These are phyloP conservation scores for Myotis yumanensis DNA, from an alignment of 2,113 vertebrate species.

Conservation along the genomic window DNA sequence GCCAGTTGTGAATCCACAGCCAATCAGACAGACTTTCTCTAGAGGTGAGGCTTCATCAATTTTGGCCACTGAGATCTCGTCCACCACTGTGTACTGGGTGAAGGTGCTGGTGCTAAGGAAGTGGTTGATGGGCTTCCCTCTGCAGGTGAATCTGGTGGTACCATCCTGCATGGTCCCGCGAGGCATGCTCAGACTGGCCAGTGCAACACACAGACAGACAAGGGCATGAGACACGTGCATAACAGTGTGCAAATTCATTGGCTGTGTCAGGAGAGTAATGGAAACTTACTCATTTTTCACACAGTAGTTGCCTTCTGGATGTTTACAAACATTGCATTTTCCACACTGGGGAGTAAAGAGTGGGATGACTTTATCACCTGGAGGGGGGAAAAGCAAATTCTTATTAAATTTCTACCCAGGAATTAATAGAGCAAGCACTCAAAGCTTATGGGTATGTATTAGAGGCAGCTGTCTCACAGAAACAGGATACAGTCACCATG, in stretches of 20 bases:
- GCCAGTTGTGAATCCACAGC: conserved; percentile 89
- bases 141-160: conserved; percentile 85
- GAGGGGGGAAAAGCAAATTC: neutral
- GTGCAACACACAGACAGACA: conserved; percentile 31
- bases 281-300: conserved; percentile 80
- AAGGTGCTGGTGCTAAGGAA: conserved; percentile 88
- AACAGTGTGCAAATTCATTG: neutral
- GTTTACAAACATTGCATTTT: conserved; percentile 82
- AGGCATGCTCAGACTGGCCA: neutral
- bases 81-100: conserved; percentile 88
- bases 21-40: conserved; percentile 89
- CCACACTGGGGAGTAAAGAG: conserved; percentile 86
- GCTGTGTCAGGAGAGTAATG: neutral
- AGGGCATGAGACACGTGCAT: neutral
- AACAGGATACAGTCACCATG: neutral
- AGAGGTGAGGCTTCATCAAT: conserved; percentile 85
- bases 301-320: conserved; percentile 84
- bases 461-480: neutral
- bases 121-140: conserved; percentile 84
- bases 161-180: conserved; percentile 62
- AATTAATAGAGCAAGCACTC: neutral
- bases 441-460: neutral
- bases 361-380: conserved; percentile 90
- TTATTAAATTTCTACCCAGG: neutral
- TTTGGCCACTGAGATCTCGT: conserved; percentile 85